Evolutionary conservation across 2,797 vertebrate species (phyloP), one percentile per base, ranked within the genome.

Genomic region (Coendou prehensilis): DNA sequence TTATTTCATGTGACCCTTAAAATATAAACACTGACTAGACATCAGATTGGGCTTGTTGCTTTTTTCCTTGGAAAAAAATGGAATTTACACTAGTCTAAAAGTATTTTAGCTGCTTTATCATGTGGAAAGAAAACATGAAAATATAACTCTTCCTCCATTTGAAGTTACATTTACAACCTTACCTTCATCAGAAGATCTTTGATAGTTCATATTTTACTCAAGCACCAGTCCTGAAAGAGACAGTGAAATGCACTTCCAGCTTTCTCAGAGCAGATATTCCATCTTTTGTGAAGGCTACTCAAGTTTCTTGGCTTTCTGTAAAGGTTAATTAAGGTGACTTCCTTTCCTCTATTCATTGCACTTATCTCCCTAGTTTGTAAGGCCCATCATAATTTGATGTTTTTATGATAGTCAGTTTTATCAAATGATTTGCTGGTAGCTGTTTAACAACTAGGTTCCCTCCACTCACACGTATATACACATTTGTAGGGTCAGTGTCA

Each of bases 291-390:
- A 95, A 75, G 61, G 15, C 23, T 28, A 26, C 57, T 88, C 75
- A 76, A 54, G 17, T 89, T 54, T 88, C n/a, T 54, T 61, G 41
- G 9, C 79, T 26, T 17, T 69, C n/a, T 14, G 6, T 10, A 90
- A 95, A 94, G 78, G 61, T 63, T 92, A 93, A 87, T 69, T 87
- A 86, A 41, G 23, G 2, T 80, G 9, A 78, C 67, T 92, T 95
- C 7, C 50, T 54, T 37, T 75, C 2, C 5, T 78, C 28, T 94
- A 0, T 64, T 54, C 45, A 45, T 54, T 92, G 1, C 30, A 59
- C 50, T 96, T 80, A 37, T 8, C 28, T 93, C 75, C 1, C 11
- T 67, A 14, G 0, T 6, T 89, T 90, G 0, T 71, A 76, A 79
- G 9, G 2, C 0, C 14, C 4, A 47, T 47, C 0, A n/a, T 28